Conservation (phyloP, 2,888 invertebrate genomes). For the Calliopum simillimum region DNA sequence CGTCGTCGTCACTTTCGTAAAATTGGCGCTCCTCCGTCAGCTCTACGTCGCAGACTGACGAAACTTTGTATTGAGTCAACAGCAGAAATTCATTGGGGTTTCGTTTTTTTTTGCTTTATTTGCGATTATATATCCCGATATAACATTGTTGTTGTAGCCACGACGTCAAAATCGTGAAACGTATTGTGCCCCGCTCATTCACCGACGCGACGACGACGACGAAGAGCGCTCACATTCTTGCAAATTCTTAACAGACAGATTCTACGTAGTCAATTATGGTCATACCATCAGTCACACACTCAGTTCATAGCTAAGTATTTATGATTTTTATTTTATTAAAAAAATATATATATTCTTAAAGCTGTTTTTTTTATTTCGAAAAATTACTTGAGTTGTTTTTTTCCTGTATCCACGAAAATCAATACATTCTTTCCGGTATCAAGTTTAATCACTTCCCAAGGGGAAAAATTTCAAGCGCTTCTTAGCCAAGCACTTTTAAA, state of each 20-base stretch:
- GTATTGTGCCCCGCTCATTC: background rate
- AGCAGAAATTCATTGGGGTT: constrained; percentile 20
- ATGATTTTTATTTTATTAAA: no score
- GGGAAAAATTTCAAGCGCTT: no score
- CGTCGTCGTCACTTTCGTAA: background rate
- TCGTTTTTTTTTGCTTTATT: constrained; percentile 9
- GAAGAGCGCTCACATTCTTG: constrained; percentile 8
- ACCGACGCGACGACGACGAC: background rate
- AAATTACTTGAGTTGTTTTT: no score
- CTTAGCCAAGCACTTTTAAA: no score
- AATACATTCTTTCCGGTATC: no score
- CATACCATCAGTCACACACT: no score
- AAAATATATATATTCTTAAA: no score
- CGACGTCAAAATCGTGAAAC: constrained; percentile 46
- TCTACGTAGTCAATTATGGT: background rate
- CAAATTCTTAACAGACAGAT: background rate
- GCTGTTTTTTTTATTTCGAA: no score
- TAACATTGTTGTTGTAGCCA: constrained; percentile 38
- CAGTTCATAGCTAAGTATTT: no score
- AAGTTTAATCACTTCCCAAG: no score
- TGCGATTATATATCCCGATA: constrained; percentile 18
- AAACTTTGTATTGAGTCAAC: constrained; percentile 29
- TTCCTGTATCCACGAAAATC: no score
- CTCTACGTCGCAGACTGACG: constrained; percentile 34
- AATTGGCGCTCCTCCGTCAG: background rate